phyloP scores from a whole-genome alignment of 2,888 invertebrate genomes.

The Eupeodes luniger region DNA sequence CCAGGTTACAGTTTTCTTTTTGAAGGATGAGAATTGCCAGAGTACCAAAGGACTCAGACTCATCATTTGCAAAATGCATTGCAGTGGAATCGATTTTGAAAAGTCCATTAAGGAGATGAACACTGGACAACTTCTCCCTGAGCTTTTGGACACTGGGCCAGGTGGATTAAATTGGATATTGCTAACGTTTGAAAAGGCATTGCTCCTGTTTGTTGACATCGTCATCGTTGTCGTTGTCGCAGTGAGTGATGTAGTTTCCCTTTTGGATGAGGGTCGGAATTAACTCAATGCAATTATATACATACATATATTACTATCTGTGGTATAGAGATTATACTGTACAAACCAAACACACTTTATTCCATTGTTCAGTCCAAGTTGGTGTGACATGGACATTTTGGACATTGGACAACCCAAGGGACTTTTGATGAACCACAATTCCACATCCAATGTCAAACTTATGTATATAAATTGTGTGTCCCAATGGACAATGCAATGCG shows the following conservation, averaged over 20 bases:
- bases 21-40: conserved; percentile 43
- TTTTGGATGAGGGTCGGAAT: conserved; percentile 24
- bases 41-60: conserved; percentile 41
- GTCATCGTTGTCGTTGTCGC: not conserved
- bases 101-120: conserved; percentile 71
- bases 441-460: conserved; percentile 63
- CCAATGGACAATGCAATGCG: conserved; percentile 54
- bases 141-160: conserved; percentile 29
- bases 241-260: not conserved
- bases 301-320: not conserved
- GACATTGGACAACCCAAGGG: conserved; percentile 34
- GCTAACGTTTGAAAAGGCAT: conserved; percentile 58
- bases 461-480: conserved; percentile 45
- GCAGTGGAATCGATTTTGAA: conserved; percentile 67
- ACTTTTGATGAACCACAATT: conserved; percentile 58
- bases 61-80: conserved; percentile 54
- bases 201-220: conserved; percentile 17
- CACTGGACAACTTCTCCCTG: conserved; percentile 15
- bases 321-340: not conserved
- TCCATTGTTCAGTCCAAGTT: conserved; percentile 19
- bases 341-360: not conserved
- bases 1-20: conserved; percentile 21
- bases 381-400: conserved; percentile 27
- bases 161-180: conserved; percentile 75
- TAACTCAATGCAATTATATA: conserved; percentile 42